Evolutionary conservation across 2,797 vertebrate genomes (phyloP).

Genomic region (Cynopterus sphinx): DNA sequence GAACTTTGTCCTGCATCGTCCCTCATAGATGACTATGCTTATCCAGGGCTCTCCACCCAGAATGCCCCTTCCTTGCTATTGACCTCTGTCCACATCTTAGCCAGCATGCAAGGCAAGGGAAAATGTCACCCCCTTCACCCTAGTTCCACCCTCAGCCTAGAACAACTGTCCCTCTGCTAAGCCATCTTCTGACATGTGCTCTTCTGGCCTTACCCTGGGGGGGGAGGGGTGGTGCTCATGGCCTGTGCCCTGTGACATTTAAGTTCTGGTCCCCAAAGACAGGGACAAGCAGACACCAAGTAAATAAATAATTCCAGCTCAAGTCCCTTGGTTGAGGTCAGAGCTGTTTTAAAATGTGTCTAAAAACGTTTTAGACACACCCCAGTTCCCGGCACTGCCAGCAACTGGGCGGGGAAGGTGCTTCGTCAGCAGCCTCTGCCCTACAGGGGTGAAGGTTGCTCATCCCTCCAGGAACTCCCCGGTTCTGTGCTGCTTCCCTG

Average conservation of each 20-base stretch:
- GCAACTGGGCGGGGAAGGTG: not conserved
- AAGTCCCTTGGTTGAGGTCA: not conserved
- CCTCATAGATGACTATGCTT: not conserved
- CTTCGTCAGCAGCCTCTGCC: not conserved
- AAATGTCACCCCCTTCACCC: not conserved
- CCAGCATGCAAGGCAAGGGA: not conserved
- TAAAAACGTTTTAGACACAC: not conserved
- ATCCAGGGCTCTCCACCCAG: not conserved
- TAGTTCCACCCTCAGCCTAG: not conserved
- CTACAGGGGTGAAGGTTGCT: rapidly evolving
- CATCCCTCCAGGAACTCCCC: not conserved
- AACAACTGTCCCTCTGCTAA: not conserved
- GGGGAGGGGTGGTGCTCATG: not conserved
- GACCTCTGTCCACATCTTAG: not conserved
- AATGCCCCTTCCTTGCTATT: not conserved
- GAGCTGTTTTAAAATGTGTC: not conserved
- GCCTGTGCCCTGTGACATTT: not conserved
- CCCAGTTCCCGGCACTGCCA: not conserved
- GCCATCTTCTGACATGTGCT: not conserved
- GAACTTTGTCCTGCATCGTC: not conserved
- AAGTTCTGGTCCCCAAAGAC: not conserved
- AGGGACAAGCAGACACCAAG: not conserved
- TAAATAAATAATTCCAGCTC: not conserved
- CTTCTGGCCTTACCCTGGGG: not conserved
- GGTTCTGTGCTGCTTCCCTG: not conserved